Conservation (phyloP, 2,888 invertebrate species). For the Ophioninae sp. region DNA sequence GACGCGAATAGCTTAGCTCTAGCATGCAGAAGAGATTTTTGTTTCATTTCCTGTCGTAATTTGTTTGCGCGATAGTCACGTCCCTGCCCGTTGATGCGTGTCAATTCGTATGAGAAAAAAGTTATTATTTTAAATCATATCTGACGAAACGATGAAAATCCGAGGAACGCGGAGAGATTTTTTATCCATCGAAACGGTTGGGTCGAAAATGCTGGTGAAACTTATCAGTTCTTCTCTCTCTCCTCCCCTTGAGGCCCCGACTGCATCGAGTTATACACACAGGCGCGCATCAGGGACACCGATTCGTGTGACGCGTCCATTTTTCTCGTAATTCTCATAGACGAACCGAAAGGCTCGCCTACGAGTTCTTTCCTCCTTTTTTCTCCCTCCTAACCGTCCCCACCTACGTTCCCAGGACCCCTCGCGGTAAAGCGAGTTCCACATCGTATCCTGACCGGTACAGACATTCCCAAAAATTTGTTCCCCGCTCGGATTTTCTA, state of each 20-base stretch:
- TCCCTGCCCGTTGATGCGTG: neutral
- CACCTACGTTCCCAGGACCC: constrained; percentile 13
- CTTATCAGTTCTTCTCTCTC: neutral
- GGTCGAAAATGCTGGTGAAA: constrained; percentile 1
- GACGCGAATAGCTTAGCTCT: neutral
- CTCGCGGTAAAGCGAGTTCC: constrained; percentile 42
- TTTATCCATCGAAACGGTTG: neutral
- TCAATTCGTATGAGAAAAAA: neutral
- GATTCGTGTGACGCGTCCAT: neutral
- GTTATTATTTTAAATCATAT: neutral
- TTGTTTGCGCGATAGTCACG: neutral
- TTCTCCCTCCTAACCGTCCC: neutral
- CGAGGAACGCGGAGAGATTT: neutral
- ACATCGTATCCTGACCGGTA: constrained; percentile 56
- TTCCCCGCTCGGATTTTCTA: neutral
- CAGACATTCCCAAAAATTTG: constrained; percentile 40
- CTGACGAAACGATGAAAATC: neutral
- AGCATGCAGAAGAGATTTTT: neutral
- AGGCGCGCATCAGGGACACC: neutral
- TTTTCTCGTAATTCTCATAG: constrained; percentile 33
- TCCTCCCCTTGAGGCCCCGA: neutral
- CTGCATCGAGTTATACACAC: neutral
- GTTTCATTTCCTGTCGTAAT: neutral
- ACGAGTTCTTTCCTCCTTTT: constrained; percentile 9
- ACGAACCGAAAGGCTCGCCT: constrained; percentile 17